phyloP scores from a whole-genome alignment of 2,888 invertebrate genomes.

The Loripinus fragilis region DNA sequence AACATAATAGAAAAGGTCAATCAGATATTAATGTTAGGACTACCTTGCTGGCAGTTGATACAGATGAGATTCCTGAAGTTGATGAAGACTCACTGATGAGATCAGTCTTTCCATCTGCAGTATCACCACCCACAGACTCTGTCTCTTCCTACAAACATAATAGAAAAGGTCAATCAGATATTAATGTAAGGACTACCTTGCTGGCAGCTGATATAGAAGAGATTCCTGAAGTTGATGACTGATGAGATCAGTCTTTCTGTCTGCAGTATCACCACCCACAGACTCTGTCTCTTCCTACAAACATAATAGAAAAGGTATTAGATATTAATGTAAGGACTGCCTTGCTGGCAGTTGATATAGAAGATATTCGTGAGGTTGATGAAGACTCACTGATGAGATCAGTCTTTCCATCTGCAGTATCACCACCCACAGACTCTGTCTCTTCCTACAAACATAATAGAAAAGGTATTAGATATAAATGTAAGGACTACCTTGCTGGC shows the following conservation, averaged over 20 bases:
- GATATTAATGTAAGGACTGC: too few species aligned
- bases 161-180: too few species aligned
- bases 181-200: too few species aligned
- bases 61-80: conserved; percentile 59
- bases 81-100: conserved; percentile 65
- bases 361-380: conserved; percentile 64
- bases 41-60: too few species aligned
- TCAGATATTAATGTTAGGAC: too few species aligned
- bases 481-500: too few species aligned
- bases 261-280: conserved; percentile 50
- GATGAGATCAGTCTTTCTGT: conserved; percentile 64
- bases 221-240: conserved; percentile 70
- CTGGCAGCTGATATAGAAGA: conserved; percentile 51
- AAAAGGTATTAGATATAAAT: too few species aligned
- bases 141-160: conserved; percentile 3
- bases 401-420: conserved; percentile 60
- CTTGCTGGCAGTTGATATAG: conserved; percentile 52
- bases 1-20: too few species aligned
- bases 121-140: conserved; percentile 40
- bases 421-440: conserved; percentile 34
- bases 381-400: conserved; percentile 67
- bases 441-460: not conserved
- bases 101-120: conserved; percentile 64
- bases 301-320: too few species aligned
- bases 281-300: conserved; percentile 21